Evolutionary conservation across 2,888 invertebrate genomes (phyloP), one percentile per base, ranked within the genome.

Genomic region (Plebejus argus): DNA sequence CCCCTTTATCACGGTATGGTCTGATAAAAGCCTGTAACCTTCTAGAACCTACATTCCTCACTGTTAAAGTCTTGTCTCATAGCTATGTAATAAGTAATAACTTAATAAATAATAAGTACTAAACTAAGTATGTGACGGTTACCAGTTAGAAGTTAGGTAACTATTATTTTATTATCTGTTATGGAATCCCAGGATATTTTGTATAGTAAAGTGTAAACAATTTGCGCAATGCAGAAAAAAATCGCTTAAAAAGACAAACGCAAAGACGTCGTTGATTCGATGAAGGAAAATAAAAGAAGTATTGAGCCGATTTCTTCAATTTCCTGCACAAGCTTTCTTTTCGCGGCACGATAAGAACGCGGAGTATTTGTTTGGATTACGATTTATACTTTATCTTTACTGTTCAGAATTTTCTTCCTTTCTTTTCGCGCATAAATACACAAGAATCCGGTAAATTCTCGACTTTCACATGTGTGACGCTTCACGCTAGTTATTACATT

Each of bases 381-480:
- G 66, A 28, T 66, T 66, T 18, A 18, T 28, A 18, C 28, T 66
- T 66, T 28, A 66, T 66, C 28, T 66, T 66, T 28, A 18, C 18
- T 61, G 23, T 4, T 61, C 20, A 23, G 61, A 6, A 39, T 72
- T 45, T 45, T 72, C 72, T 39, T 61, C 61, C 12, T 61, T 66
- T 74, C 53, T 74, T 74, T 28, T 74, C 18, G 74, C 74, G 74
- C 74, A 49, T 28, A 49, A 53, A 53, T 72, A 72, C 49, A 53
- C 74, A 74, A 49, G 49, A 49, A 74, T 18, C 53, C 49, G 53
- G 49, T 15, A 53, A 66, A 28, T 74, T 49, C 45, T 49, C 53
- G 18, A 74, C 74, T 74, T 74, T 74, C 53, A 49, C 74, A 18
- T 66, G 28, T 28, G 28, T 33, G 8, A 66, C 33, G 66, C 28